These are phyloP conservation scores for Hippolais icterina DNA, from an alignment of 2,113 vertebrate genomes.

Conservation along the genomic window DNA sequence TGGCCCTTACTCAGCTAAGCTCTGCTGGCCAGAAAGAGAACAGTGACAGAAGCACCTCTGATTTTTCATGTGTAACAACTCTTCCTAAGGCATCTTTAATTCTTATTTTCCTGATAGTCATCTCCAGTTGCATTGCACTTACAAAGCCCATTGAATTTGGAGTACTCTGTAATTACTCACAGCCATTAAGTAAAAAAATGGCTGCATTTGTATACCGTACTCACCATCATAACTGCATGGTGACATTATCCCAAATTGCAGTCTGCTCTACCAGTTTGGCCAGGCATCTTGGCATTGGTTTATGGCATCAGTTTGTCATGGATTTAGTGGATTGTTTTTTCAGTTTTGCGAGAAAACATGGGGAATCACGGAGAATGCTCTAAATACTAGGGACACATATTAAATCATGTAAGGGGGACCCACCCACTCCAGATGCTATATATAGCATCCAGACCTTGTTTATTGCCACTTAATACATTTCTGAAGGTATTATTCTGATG, in stretches of 20 bases:
- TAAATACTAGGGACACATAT: background rate
- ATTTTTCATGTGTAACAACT: background rate
- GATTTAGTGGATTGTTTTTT: background rate
- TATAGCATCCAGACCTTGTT: background rate
- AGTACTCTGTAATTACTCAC: background rate
- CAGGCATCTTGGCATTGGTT: background rate
- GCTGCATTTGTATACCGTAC: background rate
- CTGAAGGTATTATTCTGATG: background rate
- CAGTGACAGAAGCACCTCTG: background rate
- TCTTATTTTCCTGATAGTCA: background rate
- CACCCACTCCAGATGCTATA: background rate
- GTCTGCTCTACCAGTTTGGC: background rate
- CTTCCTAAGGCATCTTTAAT: background rate
- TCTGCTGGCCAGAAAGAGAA: background rate
- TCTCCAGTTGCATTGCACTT: background rate
- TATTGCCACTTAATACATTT: background rate
- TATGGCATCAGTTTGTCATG: background rate
- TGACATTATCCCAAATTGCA: background rate
- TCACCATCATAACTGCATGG: background rate
- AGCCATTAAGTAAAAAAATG: background rate
- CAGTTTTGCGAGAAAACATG: background rate
- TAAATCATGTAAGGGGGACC: background rate
- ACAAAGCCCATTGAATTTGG: background rate
- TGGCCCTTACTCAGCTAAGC: background rate
- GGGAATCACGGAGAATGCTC: background rate